Percentiles rank a stretch among this genome's conserved stretches.
These are phyloP conservation scores for Zingel zingel DNA, from an alignment of 2,113 vertebrate species.

Conservation along the genomic window DNA sequence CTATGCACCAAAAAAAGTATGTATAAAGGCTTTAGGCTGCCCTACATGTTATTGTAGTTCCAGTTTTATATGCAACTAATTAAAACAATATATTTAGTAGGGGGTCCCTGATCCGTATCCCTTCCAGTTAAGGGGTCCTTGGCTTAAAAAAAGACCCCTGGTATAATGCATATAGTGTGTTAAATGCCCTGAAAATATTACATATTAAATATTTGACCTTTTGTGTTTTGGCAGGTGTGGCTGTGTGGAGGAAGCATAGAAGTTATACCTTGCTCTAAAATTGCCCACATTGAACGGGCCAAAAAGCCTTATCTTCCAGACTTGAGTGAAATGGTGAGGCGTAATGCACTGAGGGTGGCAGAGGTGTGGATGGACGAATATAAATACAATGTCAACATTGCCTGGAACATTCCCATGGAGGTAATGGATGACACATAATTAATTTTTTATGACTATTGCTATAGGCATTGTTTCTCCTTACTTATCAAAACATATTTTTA, in stretches of 20 bases:
- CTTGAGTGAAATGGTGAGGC: constrained; percentile 60
- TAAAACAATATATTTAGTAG: no score
- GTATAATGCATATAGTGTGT: background rate
- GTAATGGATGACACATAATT: constrained; percentile 44
- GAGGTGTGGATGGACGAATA: constrained; percentile 89
- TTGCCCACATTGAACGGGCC: constrained; percentile 84
- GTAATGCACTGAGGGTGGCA: constrained; percentile 83
- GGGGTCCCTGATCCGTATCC: no score
- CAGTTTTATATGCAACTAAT: no score
- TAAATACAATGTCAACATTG: constrained; percentile 84
- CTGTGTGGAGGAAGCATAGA: constrained; percentile 88
- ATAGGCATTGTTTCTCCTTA: background rate
- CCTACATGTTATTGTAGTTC: no score
- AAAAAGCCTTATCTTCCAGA: constrained; percentile 84
- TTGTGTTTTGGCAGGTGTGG: constrained; percentile 81
- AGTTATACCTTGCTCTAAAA: constrained; percentile 86
- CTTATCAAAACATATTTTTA: background rate
- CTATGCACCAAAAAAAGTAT: no score
- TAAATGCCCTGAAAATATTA: background rate
- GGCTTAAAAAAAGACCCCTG: no score
- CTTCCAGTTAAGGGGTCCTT: no score
- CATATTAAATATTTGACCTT: background rate
- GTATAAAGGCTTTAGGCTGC: no score
- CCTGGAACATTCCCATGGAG: constrained; percentile 84
- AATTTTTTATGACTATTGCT: background rate